These are phyloP conservation scores for Cranoglanis bouderius DNA, from an alignment of 2,113 vertebrate species.

Conservation along the genomic window DNA sequence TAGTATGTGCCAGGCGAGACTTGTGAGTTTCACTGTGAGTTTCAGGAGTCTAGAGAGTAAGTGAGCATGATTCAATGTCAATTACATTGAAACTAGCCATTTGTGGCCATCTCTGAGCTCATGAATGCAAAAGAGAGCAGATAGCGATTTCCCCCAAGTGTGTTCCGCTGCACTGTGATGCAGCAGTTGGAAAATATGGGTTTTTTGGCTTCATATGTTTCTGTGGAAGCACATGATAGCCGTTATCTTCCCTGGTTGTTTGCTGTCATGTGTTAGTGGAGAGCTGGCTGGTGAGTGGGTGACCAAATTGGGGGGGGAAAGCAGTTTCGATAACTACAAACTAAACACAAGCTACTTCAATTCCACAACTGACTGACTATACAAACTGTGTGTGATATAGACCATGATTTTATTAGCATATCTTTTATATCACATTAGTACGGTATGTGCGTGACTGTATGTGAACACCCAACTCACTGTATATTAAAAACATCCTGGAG, in stretches of 20 bases:
- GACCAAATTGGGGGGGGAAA: background rate
- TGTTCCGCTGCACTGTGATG: no score
- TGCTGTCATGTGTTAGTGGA: background rate
- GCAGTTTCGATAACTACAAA: background rate
- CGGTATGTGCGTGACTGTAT: background rate
- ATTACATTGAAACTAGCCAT: background rate
- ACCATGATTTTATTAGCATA: background rate
- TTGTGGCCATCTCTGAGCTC: background rate
- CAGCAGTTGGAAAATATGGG: background rate
- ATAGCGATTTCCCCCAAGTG: background rate
- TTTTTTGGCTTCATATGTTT: background rate
- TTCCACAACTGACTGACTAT: background rate
- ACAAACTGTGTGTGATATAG: background rate
- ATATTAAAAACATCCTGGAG: conserved; percentile 1
- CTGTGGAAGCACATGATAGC: background rate
- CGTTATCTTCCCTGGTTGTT: background rate
- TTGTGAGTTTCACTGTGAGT: no score
- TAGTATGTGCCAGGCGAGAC: no score
- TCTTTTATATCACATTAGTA: background rate
- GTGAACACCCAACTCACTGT: background rate
- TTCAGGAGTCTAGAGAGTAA: no score
- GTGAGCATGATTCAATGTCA: no score
- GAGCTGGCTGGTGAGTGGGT: background rate
- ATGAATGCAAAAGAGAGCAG: background rate
- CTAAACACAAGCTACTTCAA: background rate